Conservation (phyloP, 2,888 invertebrate species). For the Drosophila kokeensis region DNA sequence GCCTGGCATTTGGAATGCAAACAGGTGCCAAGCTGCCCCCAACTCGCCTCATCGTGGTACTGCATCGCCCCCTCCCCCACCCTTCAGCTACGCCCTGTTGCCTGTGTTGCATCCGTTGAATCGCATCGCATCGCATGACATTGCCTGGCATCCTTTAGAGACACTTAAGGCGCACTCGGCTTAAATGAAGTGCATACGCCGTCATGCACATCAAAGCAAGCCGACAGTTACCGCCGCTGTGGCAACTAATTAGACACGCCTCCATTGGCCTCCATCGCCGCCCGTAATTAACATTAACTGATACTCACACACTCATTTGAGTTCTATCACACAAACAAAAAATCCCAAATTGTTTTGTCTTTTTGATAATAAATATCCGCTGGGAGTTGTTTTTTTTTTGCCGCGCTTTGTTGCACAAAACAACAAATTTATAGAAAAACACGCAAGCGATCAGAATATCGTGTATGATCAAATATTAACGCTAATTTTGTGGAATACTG, state of each 20-base stretch:
- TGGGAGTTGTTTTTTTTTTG: slow-evolving; percentile 21
- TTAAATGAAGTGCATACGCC: slow-evolving; percentile 78
- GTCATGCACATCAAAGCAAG: slow-evolving; percentile 73
- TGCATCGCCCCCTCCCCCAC: neutral
- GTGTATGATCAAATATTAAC: slow-evolving; percentile 10
- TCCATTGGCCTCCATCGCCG: slow-evolving; percentile 58
- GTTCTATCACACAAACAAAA: slow-evolving; percentile 31
- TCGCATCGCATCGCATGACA: slow-evolving; percentile 35
- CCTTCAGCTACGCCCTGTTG: slow-evolving; percentile 11
- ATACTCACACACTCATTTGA: slow-evolving; percentile 44
- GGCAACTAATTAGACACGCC: slow-evolving; percentile 75
- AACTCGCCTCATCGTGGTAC: neutral
- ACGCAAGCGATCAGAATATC: slow-evolving; percentile 12
- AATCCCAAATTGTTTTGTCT: slow-evolving; percentile 8
- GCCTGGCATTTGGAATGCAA: slow-evolving; percentile 68
- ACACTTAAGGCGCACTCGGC: slow-evolving; percentile 75
- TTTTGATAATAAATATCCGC: slow-evolving; percentile 27
- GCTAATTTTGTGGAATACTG: slow-evolving; percentile 3
- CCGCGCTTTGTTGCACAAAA: slow-evolving; percentile 35
- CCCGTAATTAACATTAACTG: slow-evolving; percentile 68
- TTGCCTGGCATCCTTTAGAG: slow-evolving; percentile 66
- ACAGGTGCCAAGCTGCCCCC: slow-evolving; percentile 58
- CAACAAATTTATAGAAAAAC: slow-evolving; percentile 4
- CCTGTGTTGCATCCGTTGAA: slow-evolving; percentile 36
- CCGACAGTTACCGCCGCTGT: slow-evolving; percentile 57